Evolutionary conservation across 2,888 invertebrate species (phyloP).

Genomic region (Epirrhoe alternata): DNA sequence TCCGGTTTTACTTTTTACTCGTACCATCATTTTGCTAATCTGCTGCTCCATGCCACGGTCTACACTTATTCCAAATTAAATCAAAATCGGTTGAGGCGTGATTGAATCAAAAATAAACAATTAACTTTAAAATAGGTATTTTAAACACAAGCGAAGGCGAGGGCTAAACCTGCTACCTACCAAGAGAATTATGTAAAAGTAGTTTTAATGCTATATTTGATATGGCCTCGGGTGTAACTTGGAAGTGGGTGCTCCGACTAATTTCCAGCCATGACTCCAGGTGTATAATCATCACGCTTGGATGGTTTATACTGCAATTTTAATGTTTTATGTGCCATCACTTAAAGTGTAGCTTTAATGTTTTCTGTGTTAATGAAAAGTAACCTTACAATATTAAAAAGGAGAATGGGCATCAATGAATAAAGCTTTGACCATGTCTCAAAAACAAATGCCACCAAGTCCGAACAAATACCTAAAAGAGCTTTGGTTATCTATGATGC

Average conservation of each 20-base stretch:
- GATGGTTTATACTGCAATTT: conserved; percentile 18
- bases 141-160: background rate
- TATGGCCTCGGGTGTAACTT: conserved; percentile 17
- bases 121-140: too few relatives aligned
- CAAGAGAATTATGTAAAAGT: conserved; percentile 6
- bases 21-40: too few relatives aligned
- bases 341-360: conserved; percentile 7
- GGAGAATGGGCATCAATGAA: too few relatives aligned
- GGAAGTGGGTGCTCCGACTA: conserved; percentile 21
- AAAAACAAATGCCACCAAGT: too few relatives aligned
- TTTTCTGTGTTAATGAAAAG: background rate
- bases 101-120: too few relatives aligned
- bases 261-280: conserved; percentile 18
- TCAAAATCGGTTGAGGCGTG: too few relatives aligned
- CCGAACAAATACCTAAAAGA: too few relatives aligned
- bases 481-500: background rate
- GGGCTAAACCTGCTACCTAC: background rate
- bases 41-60: too few relatives aligned
- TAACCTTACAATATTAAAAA: background rate
- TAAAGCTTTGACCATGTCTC: too few relatives aligned
- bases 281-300: conserved; percentile 19
- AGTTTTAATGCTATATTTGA: conserved; percentile 30
- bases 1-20: too few relatives aligned
- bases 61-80: too few relatives aligned
- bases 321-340: conserved; percentile 14